Percentiles rank a stretch among this genome's conserved stretches.
Conservation (phyloP, 2,888 invertebrate genomes). For the Lymantria monacha region DNA sequence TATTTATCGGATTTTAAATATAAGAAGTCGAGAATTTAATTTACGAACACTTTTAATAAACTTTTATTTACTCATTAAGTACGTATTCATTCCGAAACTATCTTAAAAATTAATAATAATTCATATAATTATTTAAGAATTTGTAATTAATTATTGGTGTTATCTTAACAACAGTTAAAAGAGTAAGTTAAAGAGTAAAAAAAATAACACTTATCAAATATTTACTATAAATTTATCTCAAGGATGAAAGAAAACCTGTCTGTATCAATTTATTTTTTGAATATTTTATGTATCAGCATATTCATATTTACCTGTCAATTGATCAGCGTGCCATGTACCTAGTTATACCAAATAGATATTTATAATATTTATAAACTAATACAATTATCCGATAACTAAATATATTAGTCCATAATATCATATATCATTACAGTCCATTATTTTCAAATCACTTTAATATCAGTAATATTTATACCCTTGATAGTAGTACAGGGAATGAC, state of each 20-base stretch:
- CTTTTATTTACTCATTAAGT: too few relatives aligned
- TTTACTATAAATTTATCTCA: too few relatives aligned
- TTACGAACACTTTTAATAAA: too few relatives aligned
- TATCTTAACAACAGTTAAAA: too few relatives aligned
- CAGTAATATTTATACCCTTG: neutral
- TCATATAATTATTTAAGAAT: too few relatives aligned
- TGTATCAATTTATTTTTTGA: conserved; percentile 48
- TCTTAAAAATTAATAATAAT: too few relatives aligned
- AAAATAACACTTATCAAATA: too few relatives aligned
- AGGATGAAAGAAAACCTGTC: conserved; percentile 31
- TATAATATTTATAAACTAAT: neutral
- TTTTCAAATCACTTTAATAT: neutral
- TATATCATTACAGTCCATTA: neutral
- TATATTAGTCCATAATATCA: neutral
- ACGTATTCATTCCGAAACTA: too few relatives aligned
- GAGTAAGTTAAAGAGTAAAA: too few relatives aligned
- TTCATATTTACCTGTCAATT: conserved; percentile 40
- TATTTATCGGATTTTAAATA: too few relatives aligned
- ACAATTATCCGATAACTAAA: neutral
- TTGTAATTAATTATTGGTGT: too few relatives aligned
- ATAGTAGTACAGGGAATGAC: neutral
- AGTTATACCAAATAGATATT: neutral
- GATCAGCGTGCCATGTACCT: conserved; percentile 41
- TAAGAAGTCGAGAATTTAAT: too few relatives aligned
- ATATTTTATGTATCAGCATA: conserved; percentile 37